Evolutionary conservation across 1,140 invertebrate species (phyloP).

Genomic region (Achatina immaculata): DNA sequence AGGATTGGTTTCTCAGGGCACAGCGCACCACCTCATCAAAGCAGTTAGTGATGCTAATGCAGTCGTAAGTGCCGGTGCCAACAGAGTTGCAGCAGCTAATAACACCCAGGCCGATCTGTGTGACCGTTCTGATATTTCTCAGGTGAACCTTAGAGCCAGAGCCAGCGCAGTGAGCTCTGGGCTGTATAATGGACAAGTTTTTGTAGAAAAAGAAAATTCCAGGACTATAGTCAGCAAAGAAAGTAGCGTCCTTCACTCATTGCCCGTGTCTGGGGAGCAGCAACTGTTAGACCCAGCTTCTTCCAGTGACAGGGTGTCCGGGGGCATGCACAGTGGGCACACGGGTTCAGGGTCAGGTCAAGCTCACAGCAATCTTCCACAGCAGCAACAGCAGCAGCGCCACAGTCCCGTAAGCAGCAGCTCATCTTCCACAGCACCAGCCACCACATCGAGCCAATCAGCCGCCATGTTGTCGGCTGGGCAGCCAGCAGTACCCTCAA

Average conservation of each 20-base stretch:
- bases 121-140: neutral
- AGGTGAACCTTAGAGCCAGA: neutral
- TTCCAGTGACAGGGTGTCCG: slow-evolving; percentile 31
- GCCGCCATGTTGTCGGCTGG: slow-evolving; percentile 54
- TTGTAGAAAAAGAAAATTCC: slow-evolving; percentile 11
- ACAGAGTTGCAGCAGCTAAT: neutral
- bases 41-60: slow-evolving; percentile 1
- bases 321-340: slow-evolving; percentile 54
- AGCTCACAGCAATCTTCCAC: slow-evolving; percentile 30
- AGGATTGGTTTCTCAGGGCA: slow-evolving; percentile 1
- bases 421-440: slow-evolving; percentile 31
- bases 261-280: neutral
- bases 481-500: slow-evolving; percentile 46
- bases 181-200: neutral
- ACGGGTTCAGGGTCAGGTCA: slow-evolving; percentile 44
- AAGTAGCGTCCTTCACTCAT: neutral
- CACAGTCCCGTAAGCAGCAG: slow-evolving; percentile 29
- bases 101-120: neutral
- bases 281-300: slow-evolving; percentile 9
- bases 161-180: neutral
- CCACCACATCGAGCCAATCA: slow-evolving; percentile 32
- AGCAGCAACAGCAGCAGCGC: slow-evolving; percentile 27
- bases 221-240: neutral
- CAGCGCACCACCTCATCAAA: neutral
- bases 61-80: neutral